Evolutionary conservation across 1,140 invertebrate species (phyloP), one percentile per base, ranked within the genome.

Genomic region (Heliconius hermathena): DNA sequence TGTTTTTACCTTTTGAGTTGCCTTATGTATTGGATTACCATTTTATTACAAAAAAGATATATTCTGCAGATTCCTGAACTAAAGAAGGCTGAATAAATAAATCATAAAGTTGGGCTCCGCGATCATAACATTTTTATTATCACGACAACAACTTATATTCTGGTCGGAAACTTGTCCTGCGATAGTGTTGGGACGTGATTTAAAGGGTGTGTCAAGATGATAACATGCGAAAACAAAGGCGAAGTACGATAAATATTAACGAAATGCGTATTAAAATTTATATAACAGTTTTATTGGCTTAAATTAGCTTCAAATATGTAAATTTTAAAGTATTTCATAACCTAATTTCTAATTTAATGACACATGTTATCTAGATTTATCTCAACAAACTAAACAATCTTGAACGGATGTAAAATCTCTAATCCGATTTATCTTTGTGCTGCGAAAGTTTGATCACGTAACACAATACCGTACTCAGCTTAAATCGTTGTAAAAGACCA

Each of bases 51-150:
- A 49, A 77, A 80, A 78, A 80, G 20, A 84, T 86, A 87, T 83
- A 86, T 86, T 84, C 79, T 80, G 74, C 75, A 81, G 82, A 83
- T 79, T 85, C 83, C 72, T 71, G 76, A 88, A 88, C 85, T 88
- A 84, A 81, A 79, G 76, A 71, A 75, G 22, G 71, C 81, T 80
- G 82, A 84, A 89, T 87, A 89, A 89, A 91, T 89, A 90, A 87
- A 91, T 90, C 88, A 87, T 89, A 86, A 89, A 89, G 74, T 88
- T 83, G 82, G 82, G 78, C 88, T 82, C 82, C 83, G 77, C 79
- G 86, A 90, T 90, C 87, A 88, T 87, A 89, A 90, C 84, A 90
- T 85, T 90, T 91, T 91, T 90, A 88, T 88, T 89, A 88, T 84
- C 80, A 82, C 77, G 78, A 81, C 74, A 84, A 82, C 82, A 81